Evolutionary conservation across 2,113 vertebrate species (phyloP).

Genomic region (Callopanchax toddi): DNA sequence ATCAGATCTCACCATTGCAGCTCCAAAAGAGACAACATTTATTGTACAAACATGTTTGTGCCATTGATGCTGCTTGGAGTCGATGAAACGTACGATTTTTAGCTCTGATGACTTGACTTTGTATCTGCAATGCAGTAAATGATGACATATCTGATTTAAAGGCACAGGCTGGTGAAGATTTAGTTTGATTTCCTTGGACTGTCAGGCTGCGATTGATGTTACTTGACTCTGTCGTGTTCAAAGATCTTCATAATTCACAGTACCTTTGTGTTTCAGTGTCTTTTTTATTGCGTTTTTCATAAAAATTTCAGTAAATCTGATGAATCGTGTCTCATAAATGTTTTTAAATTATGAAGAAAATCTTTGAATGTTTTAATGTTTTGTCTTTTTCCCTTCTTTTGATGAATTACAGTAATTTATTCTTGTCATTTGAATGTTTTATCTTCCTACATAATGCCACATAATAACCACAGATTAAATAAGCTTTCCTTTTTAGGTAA

Average conservation of each 20-base stretch:
- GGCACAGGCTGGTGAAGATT: conserved; percentile 37
- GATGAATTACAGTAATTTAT: conserved; percentile 43
- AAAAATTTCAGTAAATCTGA: conserved; percentile 57
- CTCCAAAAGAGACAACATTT: conserved; percentile 31
- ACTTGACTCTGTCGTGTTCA: conserved; percentile 28
- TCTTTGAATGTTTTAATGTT: conserved; percentile 40
- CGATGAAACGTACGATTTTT: conserved; percentile 57
- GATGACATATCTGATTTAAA: conserved; percentile 68
- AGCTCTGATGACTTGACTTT: conserved; percentile 65
- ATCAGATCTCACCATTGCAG: conserved; percentile 21
- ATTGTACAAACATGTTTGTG: conserved; percentile 59
- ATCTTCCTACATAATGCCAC: conserved; percentile 33
- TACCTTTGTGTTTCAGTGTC: conserved; percentile 39
- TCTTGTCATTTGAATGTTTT: conserved; percentile 14
- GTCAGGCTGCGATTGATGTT: conserved; percentile 31
- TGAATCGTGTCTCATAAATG: conserved; percentile 56
- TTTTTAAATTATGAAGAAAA: conserved; percentile 58
- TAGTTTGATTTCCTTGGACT: conserved; percentile 36
- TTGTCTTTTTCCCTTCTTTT: conserved; percentile 10
- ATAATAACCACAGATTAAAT: conserved; percentile 24
- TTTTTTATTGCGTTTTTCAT: conserved; percentile 48
- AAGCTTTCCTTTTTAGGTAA: too few relatives aligned
- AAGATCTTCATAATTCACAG: conserved; percentile 51
- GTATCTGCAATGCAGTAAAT: conserved; percentile 71
- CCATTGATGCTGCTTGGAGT: conserved; percentile 67